Base-by-base conservation (phyloP, 2,113 vertebrate species). In the Rhea pennata region DNA sequence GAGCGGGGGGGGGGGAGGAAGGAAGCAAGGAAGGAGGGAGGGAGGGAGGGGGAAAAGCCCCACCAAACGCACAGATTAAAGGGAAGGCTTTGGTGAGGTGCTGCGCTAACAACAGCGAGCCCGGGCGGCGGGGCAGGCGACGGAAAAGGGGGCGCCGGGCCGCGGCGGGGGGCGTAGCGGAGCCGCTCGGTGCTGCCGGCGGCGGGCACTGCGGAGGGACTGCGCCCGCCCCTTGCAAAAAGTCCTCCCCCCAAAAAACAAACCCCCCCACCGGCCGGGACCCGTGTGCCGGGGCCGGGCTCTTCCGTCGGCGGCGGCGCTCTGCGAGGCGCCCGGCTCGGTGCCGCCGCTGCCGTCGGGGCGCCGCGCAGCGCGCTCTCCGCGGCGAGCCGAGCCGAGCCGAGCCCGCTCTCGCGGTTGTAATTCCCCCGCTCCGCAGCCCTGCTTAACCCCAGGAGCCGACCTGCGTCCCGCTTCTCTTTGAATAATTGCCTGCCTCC, bases 401-500 rank as follows among this genome's bases (percentile, higher is more conserved):
- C 71, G 40, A 44, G 58, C 58, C 51, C 22, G 51, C 53, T 62
- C 71, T 42, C 20, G 50, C 26, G 75, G 83, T 61, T 81, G 84
- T 62, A 81, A 48, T 95, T 96, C 90, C 92, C 94, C 79, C 73
- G 92, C 87, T 92, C 84, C 88, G 96, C 84, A 97, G 95, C 95
- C 95, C 96, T 81, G 95, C 97, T 97, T 97, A 94, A 97, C 96
- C 97, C 97, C 69, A 90, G 76, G 95, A 97, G 92, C 88, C 92
- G 95, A 96, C 88, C 96, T 85, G 88, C 88, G 70, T 81, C 96
- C 94, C 93, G 95, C 97, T 97, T 98, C 94, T 94, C 95, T 98
- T 98, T 98, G 98, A 98, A 98, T 98, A 98, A 98, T 98, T 98
- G 98, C 98, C 98, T 98, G 97, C 97, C 97, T 97, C 92, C 95